Conservation (phyloP, 2,113 vertebrate species). For the Archocentrus centrarchus region DNA sequence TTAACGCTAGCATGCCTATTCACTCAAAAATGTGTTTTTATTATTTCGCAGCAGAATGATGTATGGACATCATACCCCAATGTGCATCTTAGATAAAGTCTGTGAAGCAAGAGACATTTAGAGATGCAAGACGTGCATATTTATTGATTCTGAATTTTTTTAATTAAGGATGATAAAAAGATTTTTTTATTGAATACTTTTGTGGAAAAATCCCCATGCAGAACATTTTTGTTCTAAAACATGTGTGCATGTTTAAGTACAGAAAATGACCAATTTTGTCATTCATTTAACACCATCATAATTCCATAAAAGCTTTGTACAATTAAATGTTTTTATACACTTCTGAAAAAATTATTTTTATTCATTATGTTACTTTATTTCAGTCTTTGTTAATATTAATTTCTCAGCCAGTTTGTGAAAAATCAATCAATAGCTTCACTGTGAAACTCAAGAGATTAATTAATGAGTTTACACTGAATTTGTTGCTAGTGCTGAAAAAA, state of each 20-base stretch:
- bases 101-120: no score
- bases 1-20: not conserved
- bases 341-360: not conserved
- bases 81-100: no score
- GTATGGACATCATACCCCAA: no score
- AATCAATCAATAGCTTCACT: not conserved
- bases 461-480: not conserved
- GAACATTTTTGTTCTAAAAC: not conserved
- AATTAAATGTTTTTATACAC: not conserved
- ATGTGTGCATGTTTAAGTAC: not conserved
- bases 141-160: not conserved
- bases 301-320: not conserved
- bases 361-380: not conserved
- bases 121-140: not conserved
- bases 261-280: no score
- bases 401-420: not conserved
- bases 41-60: not conserved
- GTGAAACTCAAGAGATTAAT: not conserved
- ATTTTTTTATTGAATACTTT: not conserved
- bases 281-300: no score
- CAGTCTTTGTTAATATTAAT: not conserved
- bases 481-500: not conserved
- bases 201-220: not conserved
- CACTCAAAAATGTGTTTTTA: not conserved
- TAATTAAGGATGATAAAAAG: fast-evolving